Evolutionary conservation across 2,888 invertebrate species (phyloP).

Genomic region (Sussaba pulchella): DNA sequence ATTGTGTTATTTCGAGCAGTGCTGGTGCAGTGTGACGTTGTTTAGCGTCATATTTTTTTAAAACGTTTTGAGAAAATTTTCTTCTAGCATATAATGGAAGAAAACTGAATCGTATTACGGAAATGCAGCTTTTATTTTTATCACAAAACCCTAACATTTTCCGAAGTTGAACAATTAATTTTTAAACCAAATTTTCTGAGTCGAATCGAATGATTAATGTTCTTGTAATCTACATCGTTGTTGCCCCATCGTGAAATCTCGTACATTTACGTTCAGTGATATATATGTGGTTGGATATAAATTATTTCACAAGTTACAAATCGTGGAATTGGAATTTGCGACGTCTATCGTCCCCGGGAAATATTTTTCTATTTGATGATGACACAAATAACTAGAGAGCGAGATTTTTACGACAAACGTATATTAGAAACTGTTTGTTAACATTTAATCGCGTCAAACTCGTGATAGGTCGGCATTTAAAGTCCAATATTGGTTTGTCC

Average conservation of each 20-base stretch:
- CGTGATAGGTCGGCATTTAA: conserved; percentile 4
- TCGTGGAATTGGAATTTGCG: not conserved
- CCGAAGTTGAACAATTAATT: too few species aligned
- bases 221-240: too few species aligned
- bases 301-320: not conserved
- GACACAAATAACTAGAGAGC: not conserved
- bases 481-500: conserved; percentile 34
- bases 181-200: too few species aligned
- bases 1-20: not conserved
- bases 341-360: not conserved
- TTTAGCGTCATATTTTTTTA: too few species aligned
- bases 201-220: too few species aligned
- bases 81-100: too few species aligned
- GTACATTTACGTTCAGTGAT: not conserved
- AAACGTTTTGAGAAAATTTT: too few species aligned
- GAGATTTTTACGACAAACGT: not conserved
- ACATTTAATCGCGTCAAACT: not conserved
- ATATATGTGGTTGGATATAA: not conserved
- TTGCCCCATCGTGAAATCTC: not conserved
- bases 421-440: not conserved
- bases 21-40: not conserved
- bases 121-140: too few species aligned
- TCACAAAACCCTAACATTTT: too few species aligned
- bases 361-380: conserved; percentile 23
- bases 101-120: too few species aligned